phyloP scores from a whole-genome alignment of 2,888 invertebrate genomes.

The Diaperis boleti region DNA sequence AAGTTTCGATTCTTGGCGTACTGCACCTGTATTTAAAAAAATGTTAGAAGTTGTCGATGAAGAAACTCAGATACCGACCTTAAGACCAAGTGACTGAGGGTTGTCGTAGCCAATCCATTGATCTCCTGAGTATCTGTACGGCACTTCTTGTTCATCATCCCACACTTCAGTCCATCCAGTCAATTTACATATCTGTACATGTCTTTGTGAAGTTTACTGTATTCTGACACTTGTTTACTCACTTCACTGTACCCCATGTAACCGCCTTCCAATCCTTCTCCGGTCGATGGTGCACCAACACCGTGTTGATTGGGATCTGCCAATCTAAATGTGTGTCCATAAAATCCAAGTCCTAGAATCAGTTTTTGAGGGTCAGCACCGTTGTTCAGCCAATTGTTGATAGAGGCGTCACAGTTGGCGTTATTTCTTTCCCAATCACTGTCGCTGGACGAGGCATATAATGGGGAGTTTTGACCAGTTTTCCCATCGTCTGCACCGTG shows the following conservation, averaged over 20 bases:
- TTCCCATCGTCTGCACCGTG: slow-evolving; percentile 73
- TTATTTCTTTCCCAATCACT: slow-evolving; percentile 43
- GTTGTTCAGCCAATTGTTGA: slow-evolving; percentile 41
- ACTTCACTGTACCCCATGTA: slow-evolving; percentile 71
- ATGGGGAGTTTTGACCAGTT: slow-evolving; percentile 76
- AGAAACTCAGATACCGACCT: slow-evolving; percentile 62
- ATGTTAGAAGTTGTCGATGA: too few relatives aligned
- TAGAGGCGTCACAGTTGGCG: slow-evolving; percentile 45
- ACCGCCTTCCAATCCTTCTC: slow-evolving; percentile 67
- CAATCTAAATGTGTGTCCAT: slow-evolving; percentile 77
- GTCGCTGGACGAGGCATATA: slow-evolving; percentile 67
- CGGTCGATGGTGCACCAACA: slow-evolving; percentile 71
- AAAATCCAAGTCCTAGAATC: slow-evolving; percentile 76
- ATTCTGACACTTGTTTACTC: too few relatives aligned
- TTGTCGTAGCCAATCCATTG: slow-evolving; percentile 81
- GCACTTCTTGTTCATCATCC: slow-evolving; percentile 71
- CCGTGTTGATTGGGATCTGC: slow-evolving; percentile 61
- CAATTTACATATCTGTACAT: slow-evolving; percentile 69
- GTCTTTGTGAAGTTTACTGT: slow-evolving; percentile 55
- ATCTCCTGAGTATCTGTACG: slow-evolving; percentile 71
- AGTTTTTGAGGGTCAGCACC: slow-evolving; percentile 72
- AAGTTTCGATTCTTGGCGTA: slow-evolving; percentile 45
- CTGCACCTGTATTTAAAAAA: slow-evolving; percentile 40
- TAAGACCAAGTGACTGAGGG: slow-evolving; percentile 68
- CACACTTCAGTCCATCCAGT: slow-evolving; percentile 66